Base-by-base conservation (phyloP, 2,797 vertebrate species). In the Thripadectes ignobilis region DNA sequence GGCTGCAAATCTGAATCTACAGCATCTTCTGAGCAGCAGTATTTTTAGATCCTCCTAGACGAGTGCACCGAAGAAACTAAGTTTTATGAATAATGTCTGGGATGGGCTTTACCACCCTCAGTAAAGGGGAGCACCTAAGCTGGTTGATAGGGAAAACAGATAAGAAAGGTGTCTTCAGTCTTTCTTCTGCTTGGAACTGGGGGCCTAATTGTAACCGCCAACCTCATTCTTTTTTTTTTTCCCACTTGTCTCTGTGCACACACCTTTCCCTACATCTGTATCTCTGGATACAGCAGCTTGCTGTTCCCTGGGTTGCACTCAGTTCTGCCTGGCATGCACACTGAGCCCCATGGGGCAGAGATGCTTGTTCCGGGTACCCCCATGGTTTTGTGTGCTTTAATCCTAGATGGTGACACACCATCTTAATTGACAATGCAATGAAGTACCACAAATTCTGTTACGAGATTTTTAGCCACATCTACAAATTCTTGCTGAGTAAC, bases 241-340 rank as follows among this genome's bases (percentile, higher is more conserved):
- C 0, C 2, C 0, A 0, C 24, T 82, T 82, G 30, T 49, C 1
- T 62, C 22, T 65, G 14, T 51, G 43, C 12, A 17, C 6, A 2
- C 10, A 27, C 7, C 12, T 88, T 87, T 91, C 21, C 29, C 19
- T 59, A 4, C 22, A 38, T 84, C 51, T 0, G 0, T 39, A 18
- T 49, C 32, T 71, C 41, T 77, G 75, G 55, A n/a, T 45, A 39
- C 49, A 63, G 55, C 43, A 66, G 24, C 30, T 91, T 75, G 12
- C 59, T 32, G 11, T 90, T 36, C 8, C 7, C 20, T 26, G 41
- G 7, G 7, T 39, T 72, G 16, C 1, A 2, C 26, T 67, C 32
- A 10, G 7, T 45, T 76, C 65, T 85, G 36, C n/a, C 39, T 8
- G 4, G 39, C 18, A 16, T 46, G 34, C 67, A 18, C 6, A 1